phyloP scores from a whole-genome alignment of 2,113 vertebrate species.

The Oryzias javanicus region DNA sequence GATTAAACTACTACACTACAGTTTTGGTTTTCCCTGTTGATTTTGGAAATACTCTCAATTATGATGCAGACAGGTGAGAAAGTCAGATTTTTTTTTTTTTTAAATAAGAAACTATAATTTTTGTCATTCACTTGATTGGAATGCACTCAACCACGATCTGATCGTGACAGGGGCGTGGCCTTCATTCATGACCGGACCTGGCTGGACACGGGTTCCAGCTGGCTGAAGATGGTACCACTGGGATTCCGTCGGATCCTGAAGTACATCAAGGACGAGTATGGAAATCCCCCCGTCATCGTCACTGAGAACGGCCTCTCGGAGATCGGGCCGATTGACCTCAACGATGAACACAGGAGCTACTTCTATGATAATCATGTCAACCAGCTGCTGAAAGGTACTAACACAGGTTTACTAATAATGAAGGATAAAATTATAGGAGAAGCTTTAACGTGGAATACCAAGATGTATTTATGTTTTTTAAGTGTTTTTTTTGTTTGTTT shows the following conservation, averaged over 20 bases:
- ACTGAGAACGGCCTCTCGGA: constrained; percentile 93
- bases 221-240: constrained; percentile 90
- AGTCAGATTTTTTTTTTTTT: too few relatives aligned
- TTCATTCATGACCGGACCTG: constrained; percentile 82
- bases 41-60: constrained; percentile 77
- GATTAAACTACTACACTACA: constrained; percentile 95
- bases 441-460: too few relatives aligned
- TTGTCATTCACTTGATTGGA: too few relatives aligned
- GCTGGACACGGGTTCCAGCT: constrained; percentile 85
- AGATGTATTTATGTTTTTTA: too few relatives aligned
- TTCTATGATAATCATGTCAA: constrained; percentile 87
- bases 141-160: too few relatives aligned
- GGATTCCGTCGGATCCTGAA: constrained; percentile 89
- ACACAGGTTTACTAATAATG: too few relatives aligned
- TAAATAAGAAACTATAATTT: too few relatives aligned
- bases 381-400: constrained; percentile 88
- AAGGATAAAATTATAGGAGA: too few relatives aligned
- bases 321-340: constrained; percentile 73
- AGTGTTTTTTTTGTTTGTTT: not conserved
- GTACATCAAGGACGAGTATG: constrained; percentile 90
- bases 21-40: constrained; percentile 83
- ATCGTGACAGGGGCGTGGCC: constrained; percentile 79
- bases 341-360: constrained; percentile 81
- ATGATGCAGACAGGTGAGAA: constrained; percentile 88
- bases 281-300: constrained; percentile 86